Evolutionary conservation across 2,113 vertebrate species (phyloP).

Genomic region (Ia io): DNA sequence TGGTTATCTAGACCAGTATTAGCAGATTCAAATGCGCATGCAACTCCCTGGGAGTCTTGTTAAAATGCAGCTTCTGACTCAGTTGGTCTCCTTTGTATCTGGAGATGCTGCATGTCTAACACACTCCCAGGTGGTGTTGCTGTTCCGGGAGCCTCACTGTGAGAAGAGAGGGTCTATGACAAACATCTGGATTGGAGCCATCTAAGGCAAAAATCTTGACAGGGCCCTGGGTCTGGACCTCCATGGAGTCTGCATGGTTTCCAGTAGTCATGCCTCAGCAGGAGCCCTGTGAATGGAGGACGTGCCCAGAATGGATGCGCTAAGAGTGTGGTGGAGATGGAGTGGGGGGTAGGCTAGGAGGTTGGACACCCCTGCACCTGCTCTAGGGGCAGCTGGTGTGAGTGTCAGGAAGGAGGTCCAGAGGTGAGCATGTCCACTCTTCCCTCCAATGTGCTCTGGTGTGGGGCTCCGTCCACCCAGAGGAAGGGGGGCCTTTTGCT

Average conservation of each 20-base stretch:
- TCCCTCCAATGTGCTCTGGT: neutral
- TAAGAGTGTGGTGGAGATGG: neutral
- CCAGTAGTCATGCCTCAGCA: neutral
- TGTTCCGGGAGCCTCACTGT: neutral
- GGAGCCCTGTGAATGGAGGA: neutral
- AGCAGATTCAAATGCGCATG: neutral
- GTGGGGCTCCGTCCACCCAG: neutral
- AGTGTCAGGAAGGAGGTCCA: neutral
- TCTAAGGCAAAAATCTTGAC: neutral
- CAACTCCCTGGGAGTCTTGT: neutral
- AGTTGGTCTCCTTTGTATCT: neutral
- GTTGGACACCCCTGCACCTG: neutral
- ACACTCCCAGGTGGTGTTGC: neutral
- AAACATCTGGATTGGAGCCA: too few species aligned
- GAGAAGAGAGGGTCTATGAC: neutral
- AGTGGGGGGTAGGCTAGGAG: fast-evolving
- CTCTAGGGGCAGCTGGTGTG: neutral
- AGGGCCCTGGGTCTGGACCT: too few species aligned
- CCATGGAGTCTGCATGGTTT: neutral
- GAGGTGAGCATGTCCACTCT: neutral
- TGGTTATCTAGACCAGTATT: neutral
- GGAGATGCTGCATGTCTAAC: neutral
- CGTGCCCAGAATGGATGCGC: fast-evolving
- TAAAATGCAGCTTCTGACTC: neutral
- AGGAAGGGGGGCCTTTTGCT: neutral